These are phyloP conservation scores for Drosophila prolongata DNA, from an alignment of 2,888 invertebrate genomes.

Conservation along the genomic window DNA sequence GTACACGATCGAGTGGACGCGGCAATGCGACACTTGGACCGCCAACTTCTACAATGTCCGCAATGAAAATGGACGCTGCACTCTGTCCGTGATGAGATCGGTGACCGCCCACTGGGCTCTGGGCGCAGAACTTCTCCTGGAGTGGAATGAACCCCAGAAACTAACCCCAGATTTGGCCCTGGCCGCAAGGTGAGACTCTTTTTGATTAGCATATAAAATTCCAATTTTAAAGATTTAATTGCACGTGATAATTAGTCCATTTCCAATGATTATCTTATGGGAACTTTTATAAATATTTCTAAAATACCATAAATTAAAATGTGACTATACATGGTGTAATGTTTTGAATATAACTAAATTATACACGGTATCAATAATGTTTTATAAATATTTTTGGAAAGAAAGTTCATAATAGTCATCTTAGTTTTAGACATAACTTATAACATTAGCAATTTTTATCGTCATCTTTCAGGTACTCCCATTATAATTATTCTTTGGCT, in stretches of 20 bases:
- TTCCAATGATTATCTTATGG: too few species aligned
- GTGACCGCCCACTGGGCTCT: slow-evolving; percentile 78
- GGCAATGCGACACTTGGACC: slow-evolving; percentile 77
- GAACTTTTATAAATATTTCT: too few species aligned
- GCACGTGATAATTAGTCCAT: too few species aligned
- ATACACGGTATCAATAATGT: too few species aligned
- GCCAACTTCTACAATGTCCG: slow-evolving; percentile 79
- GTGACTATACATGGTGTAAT: too few species aligned
- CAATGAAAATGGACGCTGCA: slow-evolving; percentile 76
- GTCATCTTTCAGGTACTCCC: slow-evolving; percentile 43
- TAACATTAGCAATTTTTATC: not conserved
- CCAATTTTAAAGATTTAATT: too few species aligned
- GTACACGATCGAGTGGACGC: slow-evolving; percentile 74
- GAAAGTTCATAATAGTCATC: too few species aligned
- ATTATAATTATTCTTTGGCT: slow-evolving; percentile 77
- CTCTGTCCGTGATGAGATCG: slow-evolving; percentile 82
- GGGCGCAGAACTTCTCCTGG: slow-evolving; percentile 81
- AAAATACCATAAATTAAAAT: too few species aligned
- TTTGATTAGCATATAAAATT: too few species aligned
- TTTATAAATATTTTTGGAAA: too few species aligned
- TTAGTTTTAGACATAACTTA: too few species aligned
- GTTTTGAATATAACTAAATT: too few species aligned
- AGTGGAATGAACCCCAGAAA: slow-evolving; percentile 77
- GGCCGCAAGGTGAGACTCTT: slow-evolving; percentile 69
- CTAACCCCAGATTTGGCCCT: slow-evolving; percentile 74